phyloP scores from a whole-genome alignment of 2,113 vertebrate species.

The Gymnocephalus cernua region DNA sequence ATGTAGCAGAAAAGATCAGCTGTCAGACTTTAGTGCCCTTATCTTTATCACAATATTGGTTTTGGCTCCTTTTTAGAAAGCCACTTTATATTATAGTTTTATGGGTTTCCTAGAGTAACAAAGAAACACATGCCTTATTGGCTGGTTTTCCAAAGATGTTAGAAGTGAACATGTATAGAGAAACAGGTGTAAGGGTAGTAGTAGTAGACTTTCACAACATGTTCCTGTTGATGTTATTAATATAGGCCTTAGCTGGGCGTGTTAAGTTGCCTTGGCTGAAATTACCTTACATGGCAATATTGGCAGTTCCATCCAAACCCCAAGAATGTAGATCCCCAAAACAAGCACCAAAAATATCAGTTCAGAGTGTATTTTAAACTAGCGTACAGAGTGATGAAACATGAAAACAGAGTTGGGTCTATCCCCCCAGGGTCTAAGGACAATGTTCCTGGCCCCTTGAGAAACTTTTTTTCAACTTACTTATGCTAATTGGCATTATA shows the following conservation, averaged over 20 bases:
- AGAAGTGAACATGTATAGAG: not conserved
- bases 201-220: not conserved
- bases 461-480: slow-evolving; percentile 22
- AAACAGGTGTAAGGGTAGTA: slow-evolving; percentile 35
- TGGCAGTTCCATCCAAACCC: slow-evolving; percentile 45
- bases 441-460: slow-evolving; percentile 24
- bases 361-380: slow-evolving; percentile 59
- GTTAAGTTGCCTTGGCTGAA: slow-evolving; percentile 30
- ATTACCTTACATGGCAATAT: slow-evolving; percentile 70
- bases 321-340: slow-evolving; percentile 59
- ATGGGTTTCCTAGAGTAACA: slow-evolving; percentile 41
- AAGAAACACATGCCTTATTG: slow-evolving; percentile 25
- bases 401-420: slow-evolving; percentile 45
- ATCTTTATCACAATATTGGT: slow-evolving; percentile 66
- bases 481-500: slow-evolving; percentile 14
- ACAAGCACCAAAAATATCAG: slow-evolving; percentile 56
- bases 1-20: slow-evolving; percentile 46
- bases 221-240: slow-evolving; percentile 39
- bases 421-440: slow-evolving; percentile 42
- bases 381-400: slow-evolving; percentile 42
- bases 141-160: slow-evolving; percentile 14
- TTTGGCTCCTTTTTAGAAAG: slow-evolving; percentile 58
- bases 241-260: slow-evolving; percentile 1
- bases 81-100: slow-evolving; percentile 52
- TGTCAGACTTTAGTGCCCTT: slow-evolving; percentile 50